A percentile compares a stretch with the other conserved stretches of the same genome.
Evolutionary conservation across 2,888 invertebrate species (phyloP).

Genomic region (Spodoptera exigua): DNA sequence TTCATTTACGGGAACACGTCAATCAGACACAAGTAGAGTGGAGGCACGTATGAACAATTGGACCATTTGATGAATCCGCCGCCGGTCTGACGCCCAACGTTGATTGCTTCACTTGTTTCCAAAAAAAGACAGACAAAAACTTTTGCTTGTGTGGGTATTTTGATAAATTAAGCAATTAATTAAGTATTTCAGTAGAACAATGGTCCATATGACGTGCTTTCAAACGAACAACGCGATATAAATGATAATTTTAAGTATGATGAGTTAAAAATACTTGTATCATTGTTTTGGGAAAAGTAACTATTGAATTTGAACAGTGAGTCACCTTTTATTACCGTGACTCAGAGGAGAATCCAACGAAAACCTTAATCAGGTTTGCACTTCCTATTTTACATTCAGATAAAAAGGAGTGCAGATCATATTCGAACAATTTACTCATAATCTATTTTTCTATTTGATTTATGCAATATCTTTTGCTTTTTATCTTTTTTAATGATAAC

Average conservation of each 20-base stretch:
- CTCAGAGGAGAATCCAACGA: constrained; percentile 22
- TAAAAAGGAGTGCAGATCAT: no score
- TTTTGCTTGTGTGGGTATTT: constrained; percentile 4
- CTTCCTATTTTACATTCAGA: no score
- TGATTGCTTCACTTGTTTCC: constrained; percentile 38
- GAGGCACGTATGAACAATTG: constrained; percentile 57
- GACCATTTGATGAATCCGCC: constrained; percentile 58
- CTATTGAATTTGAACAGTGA: constrained; percentile 23
- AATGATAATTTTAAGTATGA: constrained; percentile 4
- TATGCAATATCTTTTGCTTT: constrained; percentile 4
- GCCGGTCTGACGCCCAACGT: constrained; percentile 43
- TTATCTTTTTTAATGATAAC: constrained; percentile 5
- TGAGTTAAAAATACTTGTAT: constrained; percentile 20
- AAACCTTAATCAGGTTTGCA: no score
- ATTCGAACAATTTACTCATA: background rate
- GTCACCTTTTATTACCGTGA: constrained; percentile 38
- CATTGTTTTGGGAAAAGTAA: constrained; percentile 28
- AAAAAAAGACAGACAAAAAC: constrained; percentile 23
- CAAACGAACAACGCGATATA: constrained; percentile 8
- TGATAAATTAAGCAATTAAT: constrained; percentile 6
- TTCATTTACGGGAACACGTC: constrained; percentile 61
- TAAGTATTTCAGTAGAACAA: background rate
- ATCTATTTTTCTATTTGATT: background rate
- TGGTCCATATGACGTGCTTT: background rate
- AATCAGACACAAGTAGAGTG: constrained; percentile 33